Evolutionary conservation across 2,888 invertebrate genomes (phyloP).

Genomic region (Drosophila stalkeri): DNA sequence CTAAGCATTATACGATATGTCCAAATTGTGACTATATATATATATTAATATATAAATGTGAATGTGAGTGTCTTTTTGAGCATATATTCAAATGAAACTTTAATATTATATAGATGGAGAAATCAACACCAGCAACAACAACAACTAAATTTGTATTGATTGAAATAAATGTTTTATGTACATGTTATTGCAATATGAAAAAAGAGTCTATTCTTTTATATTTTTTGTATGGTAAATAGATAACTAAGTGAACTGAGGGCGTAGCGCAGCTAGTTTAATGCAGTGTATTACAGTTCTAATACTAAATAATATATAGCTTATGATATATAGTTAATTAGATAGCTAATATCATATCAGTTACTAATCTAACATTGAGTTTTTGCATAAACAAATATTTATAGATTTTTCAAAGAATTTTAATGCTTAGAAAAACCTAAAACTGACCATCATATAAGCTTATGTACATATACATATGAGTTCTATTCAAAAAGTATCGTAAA

Average conservation of each 20-base stretch:
- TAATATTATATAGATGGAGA: conserved; percentile 39
- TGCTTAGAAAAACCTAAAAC: no score
- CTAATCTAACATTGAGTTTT: no score
- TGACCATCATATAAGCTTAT: no score
- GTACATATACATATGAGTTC: no score
- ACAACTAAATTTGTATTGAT: conserved; percentile 44
- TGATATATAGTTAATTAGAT: background rate
- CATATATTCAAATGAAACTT: conserved; percentile 30
- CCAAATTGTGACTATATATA: conserved; percentile 65
- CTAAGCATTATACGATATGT: conserved; percentile 57
- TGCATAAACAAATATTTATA: no score
- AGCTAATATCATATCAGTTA: background rate
- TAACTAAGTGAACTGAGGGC: background rate
- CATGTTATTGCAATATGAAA: conserved; percentile 64
- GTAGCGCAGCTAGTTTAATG: background rate
- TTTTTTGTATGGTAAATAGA: background rate
- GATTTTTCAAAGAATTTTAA: no score
- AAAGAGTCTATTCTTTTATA: background rate
- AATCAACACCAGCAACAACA: conserved; percentile 44
- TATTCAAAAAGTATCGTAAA: no score
- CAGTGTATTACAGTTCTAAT: background rate
- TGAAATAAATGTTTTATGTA: conserved; percentile 80
- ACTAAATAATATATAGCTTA: background rate
- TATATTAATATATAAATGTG: conserved; percentile 26
- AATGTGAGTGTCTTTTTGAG: conserved; percentile 75